Percentiles rank a stretch among this genome's conserved stretches.
phyloP scores from a whole-genome alignment of 2,113 vertebrate species.

The Trematocara stigmaticum region DNA sequence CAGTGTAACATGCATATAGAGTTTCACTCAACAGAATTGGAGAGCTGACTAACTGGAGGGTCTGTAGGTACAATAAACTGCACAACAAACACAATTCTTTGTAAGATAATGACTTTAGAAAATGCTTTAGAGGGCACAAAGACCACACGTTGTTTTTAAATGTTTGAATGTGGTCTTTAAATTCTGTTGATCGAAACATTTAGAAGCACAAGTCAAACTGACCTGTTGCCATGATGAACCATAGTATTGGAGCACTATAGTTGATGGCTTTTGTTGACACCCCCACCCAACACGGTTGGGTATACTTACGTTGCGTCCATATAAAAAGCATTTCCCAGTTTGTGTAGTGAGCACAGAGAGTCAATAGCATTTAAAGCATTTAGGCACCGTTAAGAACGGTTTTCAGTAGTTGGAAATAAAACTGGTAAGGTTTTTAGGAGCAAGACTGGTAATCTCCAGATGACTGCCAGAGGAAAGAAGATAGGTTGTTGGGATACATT shows the following conservation, averaged over 20 bases:
- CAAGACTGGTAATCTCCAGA: neutral
- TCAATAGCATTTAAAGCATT: neutral
- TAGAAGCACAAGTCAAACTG: neutral
- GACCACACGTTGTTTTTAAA: neutral
- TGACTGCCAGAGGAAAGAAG: neutral
- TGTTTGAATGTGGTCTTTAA: neutral
- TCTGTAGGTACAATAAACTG: neutral
- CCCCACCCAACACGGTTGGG: neutral
- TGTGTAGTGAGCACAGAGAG: neutral
- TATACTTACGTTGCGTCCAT: neutral
- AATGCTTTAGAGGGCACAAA: neutral
- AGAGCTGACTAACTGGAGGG: neutral
- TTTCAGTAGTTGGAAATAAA: neutral
- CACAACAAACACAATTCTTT: neutral
- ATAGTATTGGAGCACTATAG: neutral
- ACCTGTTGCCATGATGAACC: neutral
- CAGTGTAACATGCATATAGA: neutral
- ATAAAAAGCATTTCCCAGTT: neutral
- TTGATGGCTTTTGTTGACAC: neutral
- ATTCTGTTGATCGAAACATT: neutral
- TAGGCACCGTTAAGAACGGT: no score
- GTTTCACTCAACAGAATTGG: neutral
- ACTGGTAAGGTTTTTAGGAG: neutral
- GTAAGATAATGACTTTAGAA: neutral
- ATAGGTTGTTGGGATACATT: neutral